Evolutionary conservation across 2,113 vertebrate genomes (phyloP), one percentile per base, ranked within the genome.

Genomic region (Gymnarchus niloticus): DNA sequence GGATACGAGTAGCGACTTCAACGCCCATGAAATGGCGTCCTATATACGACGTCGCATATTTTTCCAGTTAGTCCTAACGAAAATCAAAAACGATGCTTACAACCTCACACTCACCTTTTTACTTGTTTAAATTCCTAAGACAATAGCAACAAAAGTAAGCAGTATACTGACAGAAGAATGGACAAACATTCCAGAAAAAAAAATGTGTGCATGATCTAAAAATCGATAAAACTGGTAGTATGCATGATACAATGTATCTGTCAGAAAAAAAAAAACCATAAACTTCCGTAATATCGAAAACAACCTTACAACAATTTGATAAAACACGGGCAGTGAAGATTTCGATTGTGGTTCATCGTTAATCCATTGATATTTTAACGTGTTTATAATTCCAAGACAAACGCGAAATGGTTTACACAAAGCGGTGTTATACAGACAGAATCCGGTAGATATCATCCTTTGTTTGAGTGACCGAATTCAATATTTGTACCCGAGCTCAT

Each of bases 1-100:
- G 46, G 83, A 76, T 73, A 21, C 3, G 52, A 81, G 44, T 9
- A 2, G n/a, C 10, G 57, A 5, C 37, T 49, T 3, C 10, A 23
- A 44, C 46, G 3, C 61, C 17, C 84, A 77, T 51, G 33, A 85
- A 85, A 85, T 85, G 84, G 84, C 84, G 84, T 44, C 84, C 28
- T 3, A 23, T 21, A 17, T 21, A 8, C n/a, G 52, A 82, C 51
- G 28, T 2, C 14, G 51, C 48, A 48, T 25, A 52, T 51, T 5
- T 52, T 44, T 81, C 9, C 25, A 25, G 76, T 33, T 44, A 77
- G 73, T 77, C 73, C 19, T 21, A 37, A 44, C 19, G 19, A n/a
- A 57, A 57, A 1, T 21, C 56, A 57, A 78, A 21, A 23, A 5
- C 33, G 33, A 6, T 78, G 44, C 37, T 78, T 25, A 41, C 59